Percentiles rank a stretch among this genome's conserved stretches.
These are phyloP conservation scores for Drosophila bipectinata DNA, from an alignment of 1,140 invertebrate species.

Conservation along the genomic window DNA sequence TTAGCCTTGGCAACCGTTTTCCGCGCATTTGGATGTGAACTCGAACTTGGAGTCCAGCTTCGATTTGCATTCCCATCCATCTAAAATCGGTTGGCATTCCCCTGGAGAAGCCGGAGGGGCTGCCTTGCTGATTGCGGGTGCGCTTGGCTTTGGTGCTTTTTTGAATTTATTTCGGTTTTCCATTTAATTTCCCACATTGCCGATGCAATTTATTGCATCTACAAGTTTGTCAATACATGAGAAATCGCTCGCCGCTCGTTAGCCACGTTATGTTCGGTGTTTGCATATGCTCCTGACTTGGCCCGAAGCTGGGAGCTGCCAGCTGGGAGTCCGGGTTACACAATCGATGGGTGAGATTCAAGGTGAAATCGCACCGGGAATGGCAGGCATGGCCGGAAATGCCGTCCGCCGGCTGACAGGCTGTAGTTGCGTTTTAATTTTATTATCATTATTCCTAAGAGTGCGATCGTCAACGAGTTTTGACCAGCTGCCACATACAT, in stretches of 20 bases:
- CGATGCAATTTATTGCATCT: conserved; percentile 55
- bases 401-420: conserved; percentile 31
- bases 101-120: conserved; percentile 5
- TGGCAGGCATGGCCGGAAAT: conserved; percentile 49
- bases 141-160: conserved; percentile 11
- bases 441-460: conserved; percentile 44
- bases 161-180: conserved; percentile 17
- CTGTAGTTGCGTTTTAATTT: conserved; percentile 50
- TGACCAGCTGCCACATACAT: conserved; percentile 4
- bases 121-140: conserved; percentile 3
- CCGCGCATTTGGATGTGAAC: conserved; percentile 27
- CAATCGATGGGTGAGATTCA: conserved; percentile 53
- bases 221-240: conserved; percentile 60
- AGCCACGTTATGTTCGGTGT: conserved; percentile 32
- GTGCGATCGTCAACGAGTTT: conserved; percentile 26
- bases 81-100: conserved; percentile 24
- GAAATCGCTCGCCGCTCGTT: conserved; percentile 61
- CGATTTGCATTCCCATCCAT: conserved; percentile 55
- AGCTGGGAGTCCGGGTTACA: conserved; percentile 33
- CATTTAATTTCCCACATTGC: conserved; percentile 55
- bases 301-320: conserved; percentile 18
- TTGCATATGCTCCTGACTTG: conserved; percentile 51
- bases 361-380: conserved; percentile 69
- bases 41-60: conserved; percentile 43
- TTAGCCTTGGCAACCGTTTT: conserved; percentile 33